A percentile compares a stretch with the other conserved stretches of the same genome.
These are phyloP conservation scores for Timema podura DNA, from an alignment of 2,888 invertebrate genomes.

Conservation along the genomic window DNA sequence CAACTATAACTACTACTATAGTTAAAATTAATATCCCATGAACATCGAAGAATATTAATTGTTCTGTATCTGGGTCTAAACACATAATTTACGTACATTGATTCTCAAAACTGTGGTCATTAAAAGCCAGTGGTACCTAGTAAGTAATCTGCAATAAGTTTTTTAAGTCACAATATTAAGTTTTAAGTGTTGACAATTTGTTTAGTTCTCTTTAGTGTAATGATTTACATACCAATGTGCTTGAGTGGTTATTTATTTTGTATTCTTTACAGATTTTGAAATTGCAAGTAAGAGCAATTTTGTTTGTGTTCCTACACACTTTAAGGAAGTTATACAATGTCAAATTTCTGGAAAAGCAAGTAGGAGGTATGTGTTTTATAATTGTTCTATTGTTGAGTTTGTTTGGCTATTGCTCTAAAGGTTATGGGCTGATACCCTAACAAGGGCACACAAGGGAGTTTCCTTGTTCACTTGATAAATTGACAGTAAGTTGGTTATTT, in stretches of 20 bases:
- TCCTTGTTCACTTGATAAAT: too few relatives aligned
- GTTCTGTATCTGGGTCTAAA: too few relatives aligned
- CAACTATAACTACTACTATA: too few relatives aligned
- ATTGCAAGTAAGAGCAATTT: conserved; percentile 76
- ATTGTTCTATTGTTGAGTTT: conserved; percentile 20
- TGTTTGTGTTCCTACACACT: conserved; percentile 77
- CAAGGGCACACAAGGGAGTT: too few relatives aligned
- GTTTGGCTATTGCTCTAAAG: not conserved
- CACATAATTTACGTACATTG: too few relatives aligned
- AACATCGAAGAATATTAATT: too few relatives aligned
- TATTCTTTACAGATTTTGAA: conserved; percentile 63
- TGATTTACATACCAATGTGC: not conserved
- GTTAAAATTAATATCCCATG: too few relatives aligned
- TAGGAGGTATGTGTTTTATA: conserved; percentile 44
- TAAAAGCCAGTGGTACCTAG: too few relatives aligned
- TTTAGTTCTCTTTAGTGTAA: not conserved
- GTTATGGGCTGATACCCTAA: too few relatives aligned
- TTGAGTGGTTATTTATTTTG: conserved; percentile 10
- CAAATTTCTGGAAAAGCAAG: conserved; percentile 70
- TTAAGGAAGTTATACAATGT: conserved; percentile 78
- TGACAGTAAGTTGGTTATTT: too few relatives aligned
- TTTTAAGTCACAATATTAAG: not conserved
- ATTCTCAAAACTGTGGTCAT: too few relatives aligned
- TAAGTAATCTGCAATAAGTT: not conserved
- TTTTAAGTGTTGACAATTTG: not conserved